Base-by-base conservation (phyloP, 2,113 vertebrate genomes). In the Elephas maximus region DNA sequence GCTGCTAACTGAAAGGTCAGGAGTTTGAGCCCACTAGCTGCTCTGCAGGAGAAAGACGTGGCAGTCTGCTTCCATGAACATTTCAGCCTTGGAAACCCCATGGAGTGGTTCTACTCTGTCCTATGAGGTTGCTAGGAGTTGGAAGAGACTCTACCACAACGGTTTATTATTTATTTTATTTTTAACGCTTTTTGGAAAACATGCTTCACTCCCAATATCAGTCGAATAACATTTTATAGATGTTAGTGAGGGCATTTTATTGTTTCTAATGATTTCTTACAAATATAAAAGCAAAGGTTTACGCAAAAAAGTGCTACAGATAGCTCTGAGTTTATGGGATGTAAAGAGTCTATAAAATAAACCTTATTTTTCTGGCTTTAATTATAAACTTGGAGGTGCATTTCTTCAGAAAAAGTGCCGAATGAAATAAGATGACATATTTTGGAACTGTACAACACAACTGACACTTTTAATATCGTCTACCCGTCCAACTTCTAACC, bases 231-330 rank as follows among this genome's bases (percentile, higher is more conserved):
- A 94, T 67, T 77, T 91, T 57, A 84, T 28, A 62, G 45, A 77
- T 87, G 33, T 26, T n/a, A 62, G 7, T 63, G 73, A 82, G n/a
- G 12, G 15, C 4, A 63, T 44, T 74, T 77, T 4, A 88, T 88
- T 48, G 33, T 88, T 96, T 88, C 41, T 30, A 62, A 30, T n/a
- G 69, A 92, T 63, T 83, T 94, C 78, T 83, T 71, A 92, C n/a
- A 78, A 45, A 71, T 12, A 88, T 30, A 71, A 91, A 91, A 23
- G 3, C 60, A 53, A 88, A 93, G 82, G 37, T 81, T 60, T 62
- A 77, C 69, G 33, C 63, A 74, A 88, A 88, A 80, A 80, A 44
- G 24, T 60, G 33, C 15, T 74, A 48, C 9, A 6, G 3, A 24
- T 33, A 79, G n/a, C 63, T 30, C 45, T 28, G 20, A 80, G 20